Base-by-base conservation (phyloP, 2,888 invertebrate genomes). In the Pandemis corylana region DNA sequence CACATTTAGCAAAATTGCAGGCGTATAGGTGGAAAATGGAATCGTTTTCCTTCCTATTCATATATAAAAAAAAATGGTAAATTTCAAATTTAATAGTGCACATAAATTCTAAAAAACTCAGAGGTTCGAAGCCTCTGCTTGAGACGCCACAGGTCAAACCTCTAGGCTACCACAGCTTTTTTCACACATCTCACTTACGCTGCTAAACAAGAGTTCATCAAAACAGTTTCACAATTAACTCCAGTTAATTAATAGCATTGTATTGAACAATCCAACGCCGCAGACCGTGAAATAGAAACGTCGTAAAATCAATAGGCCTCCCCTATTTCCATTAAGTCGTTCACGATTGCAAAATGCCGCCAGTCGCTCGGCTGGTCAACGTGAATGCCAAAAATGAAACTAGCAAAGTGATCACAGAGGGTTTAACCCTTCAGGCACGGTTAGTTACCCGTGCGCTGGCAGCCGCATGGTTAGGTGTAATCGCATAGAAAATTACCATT, bases 401-500 rank as follows among this genome's bases (percentile, higher is more conserved):
- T 80, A 81, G 80, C 83, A 78, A 81, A 83, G 85, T 87, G 90
- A 91, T 90, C 87, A 89, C 87, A 90, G 88, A 84, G 88, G 77
- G 77, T 77, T 68, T 82, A 92, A 90, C 93, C 93, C 92, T 92
- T 92, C 85, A 66, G 79, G 78, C 84, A 91, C 89, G 93, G 93
- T 93, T 93, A 91, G 93, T 93, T 93, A 92, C 77, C 72, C 53
- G 68, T 80, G 46, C 4, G 59, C 5, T 9, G 10, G 59, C 59
- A 77, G 80, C 20, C 82, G 76, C 79, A 76, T 81, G 83, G 85
- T 86, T 84, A 84, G 80, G 83, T 77, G 89, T 89, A 92, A 91
- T 92, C 84, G 88, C 75, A 87, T 89, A 88, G 91, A 87, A 93
- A 93, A 93, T 93, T 85, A 87, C 88, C 84, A 82, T 87, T 88